These are phyloP conservation scores for Daktulosphaira vitifoliae DNA, from an alignment of 1,140 invertebrate species.

Conservation along the genomic window DNA sequence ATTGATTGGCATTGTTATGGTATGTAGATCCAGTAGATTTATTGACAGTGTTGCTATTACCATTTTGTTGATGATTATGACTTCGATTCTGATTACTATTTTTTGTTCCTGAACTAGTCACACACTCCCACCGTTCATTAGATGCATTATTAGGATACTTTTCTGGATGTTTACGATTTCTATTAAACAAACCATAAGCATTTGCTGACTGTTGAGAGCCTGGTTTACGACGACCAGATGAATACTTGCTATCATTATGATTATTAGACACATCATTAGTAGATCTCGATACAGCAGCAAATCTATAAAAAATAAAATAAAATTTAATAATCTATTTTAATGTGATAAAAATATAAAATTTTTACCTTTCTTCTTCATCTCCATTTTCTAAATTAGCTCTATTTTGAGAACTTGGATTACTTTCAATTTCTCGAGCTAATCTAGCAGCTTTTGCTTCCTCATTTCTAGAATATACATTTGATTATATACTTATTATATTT, in stretches of 20 bases:
- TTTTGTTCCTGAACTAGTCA: slow-evolving; percentile 26
- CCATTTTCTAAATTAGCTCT: slow-evolving; percentile 80
- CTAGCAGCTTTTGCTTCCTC: slow-evolving; percentile 73
- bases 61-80: slow-evolving; percentile 26
- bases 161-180: slow-evolving; percentile 20
- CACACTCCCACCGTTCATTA: slow-evolving; percentile 29
- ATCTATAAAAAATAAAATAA: slow-evolving; percentile 1
- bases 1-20: slow-evolving; percentile 27
- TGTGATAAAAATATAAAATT: background rate
- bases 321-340: no score
- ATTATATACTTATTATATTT: background rate
- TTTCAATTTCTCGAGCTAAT: slow-evolving; percentile 84
- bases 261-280: slow-evolving; percentile 9
- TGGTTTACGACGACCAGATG: slow-evolving; percentile 24
- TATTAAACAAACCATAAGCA: slow-evolving; percentile 25
- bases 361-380: slow-evolving; percentile 65
- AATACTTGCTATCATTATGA: slow-evolving; percentile 23
- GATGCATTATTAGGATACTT: slow-evolving; percentile 24
- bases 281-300: slow-evolving; percentile 24
- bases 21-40: slow-evolving; percentile 17
- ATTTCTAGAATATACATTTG: slow-evolving; percentile 47
- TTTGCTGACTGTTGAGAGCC: slow-evolving; percentile 17
- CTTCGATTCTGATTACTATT: slow-evolving; percentile 20
- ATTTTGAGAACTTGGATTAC: slow-evolving; percentile 66
- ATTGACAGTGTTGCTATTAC: slow-evolving; percentile 15